Conservation (phyloP, 2,113 vertebrate genomes). For the Synodontis membranacea region DNA sequence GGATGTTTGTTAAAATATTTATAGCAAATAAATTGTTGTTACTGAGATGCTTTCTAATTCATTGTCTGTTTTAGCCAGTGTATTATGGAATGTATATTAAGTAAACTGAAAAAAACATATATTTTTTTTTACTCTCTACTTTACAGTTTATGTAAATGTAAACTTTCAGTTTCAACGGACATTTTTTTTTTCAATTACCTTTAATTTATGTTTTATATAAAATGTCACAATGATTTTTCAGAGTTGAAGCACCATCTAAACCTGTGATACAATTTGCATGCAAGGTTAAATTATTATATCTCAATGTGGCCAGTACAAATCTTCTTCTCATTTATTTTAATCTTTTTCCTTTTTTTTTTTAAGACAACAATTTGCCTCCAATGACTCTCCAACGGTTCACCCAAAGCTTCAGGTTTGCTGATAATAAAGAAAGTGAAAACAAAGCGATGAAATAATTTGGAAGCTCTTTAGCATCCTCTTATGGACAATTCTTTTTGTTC, state of each 20-base stretch:
- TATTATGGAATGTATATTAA: background rate
- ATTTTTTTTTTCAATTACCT: background rate
- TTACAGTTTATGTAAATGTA: background rate
- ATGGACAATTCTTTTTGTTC: background rate
- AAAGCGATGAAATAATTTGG: background rate
- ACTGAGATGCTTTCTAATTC: background rate
- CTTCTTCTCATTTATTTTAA: background rate
- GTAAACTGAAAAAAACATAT: background rate
- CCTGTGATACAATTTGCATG: background rate
- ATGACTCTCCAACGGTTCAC: background rate
- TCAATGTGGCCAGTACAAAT: background rate
- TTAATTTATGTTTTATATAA: background rate
- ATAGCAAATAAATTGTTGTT: background rate
- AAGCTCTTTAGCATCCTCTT: constrained; percentile 8
- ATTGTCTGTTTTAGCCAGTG: background rate
- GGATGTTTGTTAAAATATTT: background rate
- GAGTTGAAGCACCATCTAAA: background rate
- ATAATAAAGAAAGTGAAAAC: background rate
- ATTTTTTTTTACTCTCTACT: background rate
- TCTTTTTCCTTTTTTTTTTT: too few relatives aligned
- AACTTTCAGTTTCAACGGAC: background rate
- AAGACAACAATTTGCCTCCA: background rate
- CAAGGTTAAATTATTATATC: background rate
- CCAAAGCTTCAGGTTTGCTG: background rate
- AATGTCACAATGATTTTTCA: background rate